Conservation (phyloP, 2,888 invertebrate species). For the Cephus runcator region DNA sequence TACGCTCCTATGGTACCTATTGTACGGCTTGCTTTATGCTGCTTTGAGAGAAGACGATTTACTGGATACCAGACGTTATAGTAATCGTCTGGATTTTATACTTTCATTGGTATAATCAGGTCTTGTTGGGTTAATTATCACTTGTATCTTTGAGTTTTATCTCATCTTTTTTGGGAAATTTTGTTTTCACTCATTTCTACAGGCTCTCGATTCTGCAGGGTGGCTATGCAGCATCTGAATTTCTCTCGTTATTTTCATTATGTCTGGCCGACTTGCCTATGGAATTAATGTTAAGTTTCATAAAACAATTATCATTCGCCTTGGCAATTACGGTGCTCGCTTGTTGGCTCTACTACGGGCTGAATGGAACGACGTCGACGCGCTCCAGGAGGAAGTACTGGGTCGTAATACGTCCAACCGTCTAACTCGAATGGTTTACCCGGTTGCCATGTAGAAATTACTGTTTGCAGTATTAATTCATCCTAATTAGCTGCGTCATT, state of each 20-base stretch:
- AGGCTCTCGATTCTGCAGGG: accelerated
- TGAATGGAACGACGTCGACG: slow-evolving; percentile 29
- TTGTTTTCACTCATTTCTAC: not conserved
- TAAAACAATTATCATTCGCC: slow-evolving; percentile 39
- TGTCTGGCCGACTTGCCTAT: not conserved
- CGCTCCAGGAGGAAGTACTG: not conserved
- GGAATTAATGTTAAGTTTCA: slow-evolving; percentile 36
- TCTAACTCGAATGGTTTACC: not conserved
- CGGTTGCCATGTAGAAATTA: slow-evolving; percentile 34
- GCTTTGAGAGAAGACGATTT: not conserved
- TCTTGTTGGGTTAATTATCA: not conserved
- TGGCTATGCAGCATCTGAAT: not conserved
- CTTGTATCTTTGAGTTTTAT: not conserved
- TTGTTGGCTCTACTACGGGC: slow-evolving; percentile 36
- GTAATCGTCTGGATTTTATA: not conserved
- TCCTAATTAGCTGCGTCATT: slow-evolving; percentile 46
- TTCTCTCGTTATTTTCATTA: not conserved
- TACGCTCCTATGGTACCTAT: not conserved
- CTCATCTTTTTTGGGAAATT: not conserved
- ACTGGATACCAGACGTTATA: not conserved
- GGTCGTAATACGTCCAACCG: not conserved
- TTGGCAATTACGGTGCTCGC: slow-evolving; percentile 38
- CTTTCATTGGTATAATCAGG: not conserved
- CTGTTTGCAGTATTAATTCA: slow-evolving; percentile 40
- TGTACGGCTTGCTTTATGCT: not conserved